These are phyloP conservation scores for Ophion obscuratus DNA, from an alignment of 2,888 invertebrate species.

Conservation along the genomic window DNA sequence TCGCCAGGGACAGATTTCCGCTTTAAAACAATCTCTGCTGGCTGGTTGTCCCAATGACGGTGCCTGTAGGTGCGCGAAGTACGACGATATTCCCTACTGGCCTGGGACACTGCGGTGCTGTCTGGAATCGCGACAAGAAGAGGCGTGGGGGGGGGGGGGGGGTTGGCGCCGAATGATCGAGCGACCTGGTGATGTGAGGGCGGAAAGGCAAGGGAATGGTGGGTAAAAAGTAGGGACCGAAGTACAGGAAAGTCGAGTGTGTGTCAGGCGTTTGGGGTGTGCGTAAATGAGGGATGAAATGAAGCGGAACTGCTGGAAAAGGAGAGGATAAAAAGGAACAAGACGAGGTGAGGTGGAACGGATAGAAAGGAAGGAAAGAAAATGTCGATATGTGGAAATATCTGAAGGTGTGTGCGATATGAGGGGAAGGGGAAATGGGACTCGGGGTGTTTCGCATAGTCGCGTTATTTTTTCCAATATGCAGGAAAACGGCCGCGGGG, in stretches of 20 bases:
- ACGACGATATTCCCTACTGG: conserved; percentile 2
- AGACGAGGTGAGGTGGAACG: neutral
- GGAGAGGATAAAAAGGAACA: conserved; percentile 35
- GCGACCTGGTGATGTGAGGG: conserved; percentile 39
- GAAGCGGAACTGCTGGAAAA: conserved; percentile 45
- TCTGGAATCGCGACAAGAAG: conserved; percentile 38
- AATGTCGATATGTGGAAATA: conserved; percentile 45
- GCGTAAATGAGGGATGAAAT: conserved; percentile 52
- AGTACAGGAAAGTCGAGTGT: neutral
- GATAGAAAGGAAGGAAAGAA: conserved; percentile 21
- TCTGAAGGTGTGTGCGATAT: neutral
- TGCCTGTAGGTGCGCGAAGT: neutral
- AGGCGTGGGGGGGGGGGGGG: conserved; percentile 6
- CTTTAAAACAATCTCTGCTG: conserved; percentile 80
- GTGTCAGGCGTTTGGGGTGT: conserved; percentile 17
- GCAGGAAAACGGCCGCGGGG: conserved; percentile 69
- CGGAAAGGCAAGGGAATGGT: conserved; percentile 11
- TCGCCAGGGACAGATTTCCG: conserved; percentile 81
- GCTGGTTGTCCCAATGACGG: neutral
- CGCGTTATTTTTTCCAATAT: conserved; percentile 78
- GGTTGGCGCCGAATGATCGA: conserved; percentile 60
- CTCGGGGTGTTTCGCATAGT: conserved; percentile 54
- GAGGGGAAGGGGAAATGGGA: conserved; percentile 34
- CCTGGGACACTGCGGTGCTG: neutral
- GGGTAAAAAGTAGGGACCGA: conserved; percentile 9